These are phyloP conservation scores for Drosophila stalkeri DNA, from an alignment of 2,888 invertebrate species.

Conservation along the genomic window DNA sequence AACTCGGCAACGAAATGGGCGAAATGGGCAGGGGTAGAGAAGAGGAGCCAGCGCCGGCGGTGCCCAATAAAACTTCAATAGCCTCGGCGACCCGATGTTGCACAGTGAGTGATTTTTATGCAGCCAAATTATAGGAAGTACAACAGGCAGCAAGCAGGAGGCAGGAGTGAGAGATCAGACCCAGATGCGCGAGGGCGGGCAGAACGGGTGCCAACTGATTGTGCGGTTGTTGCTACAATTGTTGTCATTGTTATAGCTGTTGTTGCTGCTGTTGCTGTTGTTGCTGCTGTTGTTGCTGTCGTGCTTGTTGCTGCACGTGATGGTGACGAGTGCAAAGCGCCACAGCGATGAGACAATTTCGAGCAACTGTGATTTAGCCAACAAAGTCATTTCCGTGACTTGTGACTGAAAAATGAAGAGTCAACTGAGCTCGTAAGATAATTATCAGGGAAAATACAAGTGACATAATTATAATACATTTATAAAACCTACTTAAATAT, in stretches of 20 bases:
- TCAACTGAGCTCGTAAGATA: background rate
- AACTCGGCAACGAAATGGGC: constrained; percentile 40
- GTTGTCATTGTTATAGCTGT: constrained; percentile 64
- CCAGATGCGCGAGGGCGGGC: background rate
- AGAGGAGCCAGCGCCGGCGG: constrained; percentile 32
- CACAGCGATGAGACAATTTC: constrained; percentile 21
- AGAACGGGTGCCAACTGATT: constrained; percentile 64
- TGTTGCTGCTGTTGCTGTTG: constrained; percentile 46
- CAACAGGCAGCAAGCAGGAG: constrained; percentile 9
- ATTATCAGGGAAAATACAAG: background rate
- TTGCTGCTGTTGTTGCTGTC: constrained; percentile 69
- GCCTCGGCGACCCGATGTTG: constrained; percentile 54
- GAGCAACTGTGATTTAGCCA: constrained; percentile 47
- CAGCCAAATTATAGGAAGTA: constrained; percentile 61
- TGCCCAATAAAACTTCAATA: constrained; percentile 78
- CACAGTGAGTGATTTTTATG: constrained; percentile 70
- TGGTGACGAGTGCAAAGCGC: constrained; percentile 57
- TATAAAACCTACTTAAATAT: too few species aligned
- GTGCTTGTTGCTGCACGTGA: constrained; percentile 61
- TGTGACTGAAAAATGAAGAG: constrained; percentile 22
- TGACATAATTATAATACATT: background rate
- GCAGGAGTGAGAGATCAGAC: background rate
- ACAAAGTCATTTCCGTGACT: constrained; percentile 1
- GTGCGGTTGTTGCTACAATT: constrained; percentile 78
- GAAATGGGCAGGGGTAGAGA: background rate